phyloP scores from a whole-genome alignment of 2,797 vertebrate genomes.

The Chanos chanos region DNA sequence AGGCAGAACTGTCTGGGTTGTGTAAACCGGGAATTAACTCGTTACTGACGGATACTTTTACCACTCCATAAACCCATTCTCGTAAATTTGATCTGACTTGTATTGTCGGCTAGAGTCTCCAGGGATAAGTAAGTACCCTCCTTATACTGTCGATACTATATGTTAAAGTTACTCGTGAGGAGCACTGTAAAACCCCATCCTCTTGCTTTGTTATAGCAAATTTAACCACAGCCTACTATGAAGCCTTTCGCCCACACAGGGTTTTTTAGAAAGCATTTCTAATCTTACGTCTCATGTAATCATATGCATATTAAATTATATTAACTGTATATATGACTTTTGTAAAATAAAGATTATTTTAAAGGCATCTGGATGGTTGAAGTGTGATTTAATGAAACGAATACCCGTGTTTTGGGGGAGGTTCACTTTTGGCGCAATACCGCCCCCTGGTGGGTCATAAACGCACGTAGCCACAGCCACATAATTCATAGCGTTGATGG shows the following conservation, averaged over 20 bases:
- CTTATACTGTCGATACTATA: conserved; percentile 70
- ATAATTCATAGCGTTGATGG: too few species aligned
- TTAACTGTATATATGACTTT: conserved; percentile 74
- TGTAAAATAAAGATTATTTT: conserved; percentile 70
- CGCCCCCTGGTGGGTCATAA: not conserved
- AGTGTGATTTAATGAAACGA: too few species aligned
- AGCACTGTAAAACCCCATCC: conserved; percentile 73
- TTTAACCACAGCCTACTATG: too few species aligned
- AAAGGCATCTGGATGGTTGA: not conserved
- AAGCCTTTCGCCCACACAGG: conserved; percentile 38
- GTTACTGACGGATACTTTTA: too few species aligned
- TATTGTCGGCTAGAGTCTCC: too few species aligned
- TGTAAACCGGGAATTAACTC: too few species aligned
- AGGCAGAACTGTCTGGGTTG: too few species aligned
- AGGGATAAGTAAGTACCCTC: conserved; percentile 21
- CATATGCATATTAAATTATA: conserved; percentile 70
- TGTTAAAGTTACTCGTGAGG: conserved; percentile 53
- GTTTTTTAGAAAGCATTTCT: conserved; percentile 53
- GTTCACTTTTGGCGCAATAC: too few species aligned
- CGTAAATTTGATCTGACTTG: too few species aligned
- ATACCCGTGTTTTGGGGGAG: too few species aligned
- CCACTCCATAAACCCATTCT: too few species aligned
- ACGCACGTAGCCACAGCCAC: not conserved
- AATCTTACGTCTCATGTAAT: conserved; percentile 53
- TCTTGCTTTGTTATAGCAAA: conserved; percentile 30